Evolutionary conservation across 2,888 invertebrate genomes (phyloP).

Genomic region (Ischnus inquisitorius): DNA sequence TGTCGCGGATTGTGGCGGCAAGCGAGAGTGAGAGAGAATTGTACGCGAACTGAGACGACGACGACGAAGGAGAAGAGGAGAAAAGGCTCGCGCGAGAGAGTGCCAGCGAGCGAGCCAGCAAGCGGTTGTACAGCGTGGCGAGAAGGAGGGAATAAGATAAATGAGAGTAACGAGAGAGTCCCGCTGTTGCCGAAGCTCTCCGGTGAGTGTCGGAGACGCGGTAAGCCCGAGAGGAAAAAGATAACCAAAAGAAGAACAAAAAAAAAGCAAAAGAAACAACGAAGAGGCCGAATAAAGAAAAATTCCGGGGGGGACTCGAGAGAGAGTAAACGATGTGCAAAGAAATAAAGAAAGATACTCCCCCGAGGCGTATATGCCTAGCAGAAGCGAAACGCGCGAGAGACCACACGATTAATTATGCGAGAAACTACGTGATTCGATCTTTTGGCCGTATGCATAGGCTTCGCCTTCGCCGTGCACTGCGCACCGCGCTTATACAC

Average conservation of each 20-base stretch:
- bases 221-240: background rate
- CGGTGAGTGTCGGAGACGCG: constrained; percentile 33
- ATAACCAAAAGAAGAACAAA: background rate
- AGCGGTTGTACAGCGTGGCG: constrained; percentile 1
- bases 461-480: constrained; percentile 6
- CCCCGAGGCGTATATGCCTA: constrained; percentile 48
- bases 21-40: constrained; percentile 63
- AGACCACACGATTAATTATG: constrained; percentile 73
- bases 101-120: constrained; percentile 56
- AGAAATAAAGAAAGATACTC: constrained; percentile 60
- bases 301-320: constrained; percentile 18
- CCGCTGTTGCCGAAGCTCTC: constrained; percentile 5
- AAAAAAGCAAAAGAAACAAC: constrained; percentile 19
- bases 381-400: constrained; percentile 13
- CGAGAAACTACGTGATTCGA: constrained; percentile 73
- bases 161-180: constrained; percentile 53
- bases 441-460: constrained; percentile 57
- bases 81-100: constrained; percentile 49
- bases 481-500: constrained; percentile 4
- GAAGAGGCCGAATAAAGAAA: constrained; percentile 51
- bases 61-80: constrained; percentile 48
- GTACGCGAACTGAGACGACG: constrained; percentile 29
- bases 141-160: constrained; percentile 53
- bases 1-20: constrained; percentile 45
- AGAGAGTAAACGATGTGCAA: constrained; percentile 15